Conservation (phyloP, 2,888 invertebrate species). For the Lycia hirtaria region DNA sequence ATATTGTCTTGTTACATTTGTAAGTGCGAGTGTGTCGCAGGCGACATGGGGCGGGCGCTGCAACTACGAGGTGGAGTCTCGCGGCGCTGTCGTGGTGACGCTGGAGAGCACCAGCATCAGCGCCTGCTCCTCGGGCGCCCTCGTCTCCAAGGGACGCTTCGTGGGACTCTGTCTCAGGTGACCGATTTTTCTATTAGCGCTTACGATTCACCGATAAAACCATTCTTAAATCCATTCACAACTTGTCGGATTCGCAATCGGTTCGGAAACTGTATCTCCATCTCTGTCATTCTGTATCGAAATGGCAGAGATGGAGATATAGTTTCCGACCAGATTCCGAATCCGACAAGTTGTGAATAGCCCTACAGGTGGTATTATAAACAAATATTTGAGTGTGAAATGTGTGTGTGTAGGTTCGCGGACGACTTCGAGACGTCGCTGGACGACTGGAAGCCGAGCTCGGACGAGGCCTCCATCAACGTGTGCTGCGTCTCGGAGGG, state of each 20-base stretch:
- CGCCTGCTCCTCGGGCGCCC: slow-evolving; percentile 97
- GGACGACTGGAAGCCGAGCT: slow-evolving; percentile 98
- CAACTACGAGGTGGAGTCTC: slow-evolving; percentile 89
- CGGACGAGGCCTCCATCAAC: slow-evolving; percentile 92
- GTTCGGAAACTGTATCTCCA: too few relatives aligned
- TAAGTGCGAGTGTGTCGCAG: too few relatives aligned
- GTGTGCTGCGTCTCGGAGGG: slow-evolving; percentile 99
- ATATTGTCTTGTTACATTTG: not conserved
- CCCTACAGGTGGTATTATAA: too few relatives aligned
- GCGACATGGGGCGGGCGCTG: slow-evolving; percentile 47
- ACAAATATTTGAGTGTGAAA: not conserved
- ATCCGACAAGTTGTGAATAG: too few relatives aligned
- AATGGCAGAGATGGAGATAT: too few relatives aligned
- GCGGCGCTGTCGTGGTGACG: slow-evolving; percentile 97
- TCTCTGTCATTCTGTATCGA: too few relatives aligned
- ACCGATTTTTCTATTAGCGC: too few relatives aligned
- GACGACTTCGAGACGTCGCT: slow-evolving; percentile 98
- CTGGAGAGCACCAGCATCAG: slow-evolving; percentile 97
- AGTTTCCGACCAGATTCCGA: too few relatives aligned
- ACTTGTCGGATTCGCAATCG: too few relatives aligned
- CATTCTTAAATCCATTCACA: too few relatives aligned
- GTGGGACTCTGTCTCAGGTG: slow-evolving; percentile 91
- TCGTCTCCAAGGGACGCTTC: slow-evolving; percentile 93
- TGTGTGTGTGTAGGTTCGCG: slow-evolving; percentile 88
- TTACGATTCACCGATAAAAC: too few relatives aligned